Evolutionary conservation across 2,113 vertebrate genomes (phyloP).

Genomic region (Corvus hawaiiensis): DNA sequence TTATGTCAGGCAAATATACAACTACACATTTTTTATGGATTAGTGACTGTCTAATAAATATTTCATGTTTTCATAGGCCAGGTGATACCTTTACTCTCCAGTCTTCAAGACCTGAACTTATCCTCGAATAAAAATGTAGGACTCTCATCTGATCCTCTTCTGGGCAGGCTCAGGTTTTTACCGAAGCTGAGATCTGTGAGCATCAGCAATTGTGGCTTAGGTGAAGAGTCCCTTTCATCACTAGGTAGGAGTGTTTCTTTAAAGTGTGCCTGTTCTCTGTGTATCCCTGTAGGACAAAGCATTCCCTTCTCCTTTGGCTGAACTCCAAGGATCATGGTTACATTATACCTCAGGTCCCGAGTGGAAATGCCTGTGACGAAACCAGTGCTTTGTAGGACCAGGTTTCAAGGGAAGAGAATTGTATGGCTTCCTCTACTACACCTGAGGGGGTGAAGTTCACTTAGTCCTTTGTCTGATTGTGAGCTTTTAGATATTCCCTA

Average conservation of each 20-base stretch:
- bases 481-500: background rate
- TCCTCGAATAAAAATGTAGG: conserved; percentile 83
- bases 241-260: conserved; percentile 70
- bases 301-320: background rate
- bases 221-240: conserved; percentile 70
- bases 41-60: background rate
- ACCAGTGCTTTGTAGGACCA: background rate
- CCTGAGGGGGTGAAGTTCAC: background rate
- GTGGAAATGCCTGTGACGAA: background rate
- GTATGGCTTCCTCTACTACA: background rate
- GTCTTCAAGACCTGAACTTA: conserved; percentile 79
- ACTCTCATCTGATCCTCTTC: conserved; percentile 63
- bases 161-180: conserved; percentile 79
- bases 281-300: background rate
- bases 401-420: background rate
- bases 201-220: conserved; percentile 78
- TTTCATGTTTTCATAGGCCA: conserved; percentile 75
- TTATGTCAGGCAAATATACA: background rate
- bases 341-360: fast-evolving
- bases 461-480: background rate
- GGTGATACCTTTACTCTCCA: conserved; percentile 79
- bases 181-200: conserved; percentile 72
- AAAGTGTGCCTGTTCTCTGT: background rate
- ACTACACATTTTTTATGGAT: background rate
- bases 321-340: background rate